Evolutionary conservation across 2,797 vertebrate species (phyloP).

Genomic region (Protosalanx chinensis): DNA sequence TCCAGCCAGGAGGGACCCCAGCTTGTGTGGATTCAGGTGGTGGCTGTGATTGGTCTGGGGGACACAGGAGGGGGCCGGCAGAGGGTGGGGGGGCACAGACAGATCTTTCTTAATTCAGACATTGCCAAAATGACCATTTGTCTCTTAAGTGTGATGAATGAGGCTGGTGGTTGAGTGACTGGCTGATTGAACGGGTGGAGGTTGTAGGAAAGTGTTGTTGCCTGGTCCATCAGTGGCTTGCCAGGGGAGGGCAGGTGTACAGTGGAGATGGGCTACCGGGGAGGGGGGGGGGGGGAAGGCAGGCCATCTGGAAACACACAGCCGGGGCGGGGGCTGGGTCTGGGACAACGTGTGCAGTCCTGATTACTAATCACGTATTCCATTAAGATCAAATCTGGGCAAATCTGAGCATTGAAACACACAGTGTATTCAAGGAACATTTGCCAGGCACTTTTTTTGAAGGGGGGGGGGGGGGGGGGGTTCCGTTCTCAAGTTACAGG

Average conservation of each 20-base stretch:
- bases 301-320: constrained; percentile 44
- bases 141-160: constrained; percentile 79
- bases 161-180: constrained; percentile 64
- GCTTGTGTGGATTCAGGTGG: constrained; percentile 50
- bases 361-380: neutral
- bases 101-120: constrained; percentile 72
- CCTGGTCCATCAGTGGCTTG: constrained; percentile 56
- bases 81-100: constrained; percentile 34
- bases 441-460: no score
- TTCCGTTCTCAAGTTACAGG: no score
- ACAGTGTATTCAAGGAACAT: neutral
- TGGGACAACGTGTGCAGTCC: neutral
- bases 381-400: neutral
- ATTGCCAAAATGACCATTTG: constrained; percentile 71
- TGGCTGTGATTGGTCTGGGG: constrained; percentile 32
- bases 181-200: constrained; percentile 63
- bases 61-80: neutral
- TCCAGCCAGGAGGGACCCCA: constrained; percentile 29
- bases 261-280: constrained; percentile 26
- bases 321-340: neutral
- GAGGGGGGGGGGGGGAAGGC: constrained; percentile 46
- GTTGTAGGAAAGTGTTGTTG: constrained; percentile 68
- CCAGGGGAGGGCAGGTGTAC: constrained; percentile 36
- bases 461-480: no score
- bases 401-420: neutral